A percentile compares a stretch with the other conserved stretches of the same genome.
Conservation (phyloP, 2,888 invertebrate species). For the Netelia virgata region DNA sequence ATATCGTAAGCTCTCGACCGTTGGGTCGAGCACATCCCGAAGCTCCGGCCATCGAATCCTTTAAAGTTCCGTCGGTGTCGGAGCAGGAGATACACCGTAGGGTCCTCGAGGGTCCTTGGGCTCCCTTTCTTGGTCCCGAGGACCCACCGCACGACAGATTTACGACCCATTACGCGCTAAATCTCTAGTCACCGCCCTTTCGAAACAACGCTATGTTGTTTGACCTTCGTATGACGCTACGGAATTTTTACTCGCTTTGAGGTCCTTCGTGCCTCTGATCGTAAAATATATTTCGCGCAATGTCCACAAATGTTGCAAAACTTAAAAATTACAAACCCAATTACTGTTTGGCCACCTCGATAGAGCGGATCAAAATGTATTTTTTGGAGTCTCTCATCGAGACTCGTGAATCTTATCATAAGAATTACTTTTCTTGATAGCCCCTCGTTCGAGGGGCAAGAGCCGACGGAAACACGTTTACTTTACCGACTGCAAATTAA, state of each 20-base stretch:
- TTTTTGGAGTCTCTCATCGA: too few relatives aligned
- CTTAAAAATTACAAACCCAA: not conserved
- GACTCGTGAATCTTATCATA: too few relatives aligned
- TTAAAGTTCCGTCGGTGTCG: slow-evolving; percentile 50
- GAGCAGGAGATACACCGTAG: slow-evolving; percentile 1
- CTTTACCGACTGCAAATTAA: too few relatives aligned
- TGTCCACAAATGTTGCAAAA: slow-evolving; percentile 18
- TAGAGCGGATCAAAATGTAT: too few relatives aligned
- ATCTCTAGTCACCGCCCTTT: slow-evolving; percentile 54
- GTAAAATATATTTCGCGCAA: slow-evolving; percentile 1
- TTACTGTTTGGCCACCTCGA: too few relatives aligned
- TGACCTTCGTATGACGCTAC: slow-evolving; percentile 35
- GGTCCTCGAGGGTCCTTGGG: slow-evolving; percentile 38
- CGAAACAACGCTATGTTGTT: slow-evolving; percentile 46
- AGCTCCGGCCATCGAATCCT: slow-evolving; percentile 47
- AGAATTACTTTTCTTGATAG: too few relatives aligned
- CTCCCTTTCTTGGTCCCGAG: slow-evolving; percentile 24
- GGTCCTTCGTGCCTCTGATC: slow-evolving; percentile 8
- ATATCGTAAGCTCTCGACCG: slow-evolving; percentile 49
- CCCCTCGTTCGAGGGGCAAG: too few relatives aligned
- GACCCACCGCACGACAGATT: slow-evolving; percentile 59
- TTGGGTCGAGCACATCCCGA: slow-evolving; percentile 40
- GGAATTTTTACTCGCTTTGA: slow-evolving; percentile 39
- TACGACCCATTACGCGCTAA: slow-evolving; percentile 66
- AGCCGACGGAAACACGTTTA: too few relatives aligned